Conservation (phyloP, 1,140 invertebrate species). For the Camponotus vicinus region DNA sequence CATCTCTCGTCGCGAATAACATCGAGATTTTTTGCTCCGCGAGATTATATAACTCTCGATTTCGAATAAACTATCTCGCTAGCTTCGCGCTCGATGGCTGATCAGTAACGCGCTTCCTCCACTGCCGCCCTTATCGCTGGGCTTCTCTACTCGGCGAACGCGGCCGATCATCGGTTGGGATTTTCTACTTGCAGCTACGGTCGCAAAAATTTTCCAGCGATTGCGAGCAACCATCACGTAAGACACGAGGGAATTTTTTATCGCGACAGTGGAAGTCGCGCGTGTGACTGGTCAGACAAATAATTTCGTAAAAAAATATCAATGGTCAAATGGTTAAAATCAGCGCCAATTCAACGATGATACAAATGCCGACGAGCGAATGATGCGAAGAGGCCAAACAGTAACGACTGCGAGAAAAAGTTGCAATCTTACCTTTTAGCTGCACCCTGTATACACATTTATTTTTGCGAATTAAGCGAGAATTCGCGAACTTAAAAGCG, state of each 20-base stretch:
- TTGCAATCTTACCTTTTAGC: constrained; percentile 42
- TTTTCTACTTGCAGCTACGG: not conserved
- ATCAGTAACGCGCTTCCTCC: not conserved
- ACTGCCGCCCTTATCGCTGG: not conserved
- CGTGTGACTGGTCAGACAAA: constrained; percentile 1
- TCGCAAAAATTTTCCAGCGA: not conserved
- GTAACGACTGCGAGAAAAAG: constrained; percentile 19
- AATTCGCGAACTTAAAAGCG: not conserved
- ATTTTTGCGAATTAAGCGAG: constrained; percentile 20
- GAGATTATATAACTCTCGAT: not conserved
- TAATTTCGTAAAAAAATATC: not conserved
- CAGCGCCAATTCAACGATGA: not conserved
- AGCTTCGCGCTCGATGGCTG: not conserved
- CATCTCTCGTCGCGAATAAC: not conserved
- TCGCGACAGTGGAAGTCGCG: not conserved
- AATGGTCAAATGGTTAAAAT: not conserved
- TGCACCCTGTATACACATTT: constrained; percentile 27
- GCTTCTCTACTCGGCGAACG: not conserved
- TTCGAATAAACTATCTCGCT: not conserved
- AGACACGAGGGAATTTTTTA: not conserved
- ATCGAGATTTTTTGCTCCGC: not conserved
- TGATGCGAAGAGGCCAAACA: constrained; percentile 4
- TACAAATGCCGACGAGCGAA: not conserved
- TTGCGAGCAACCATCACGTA: too few relatives aligned
- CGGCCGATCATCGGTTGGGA: not conserved